Percentiles rank a stretch among this genome's conserved stretches.
These are phyloP conservation scores for Nycteola revayana DNA, from an alignment of 2,888 invertebrate genomes.

Conservation along the genomic window DNA sequence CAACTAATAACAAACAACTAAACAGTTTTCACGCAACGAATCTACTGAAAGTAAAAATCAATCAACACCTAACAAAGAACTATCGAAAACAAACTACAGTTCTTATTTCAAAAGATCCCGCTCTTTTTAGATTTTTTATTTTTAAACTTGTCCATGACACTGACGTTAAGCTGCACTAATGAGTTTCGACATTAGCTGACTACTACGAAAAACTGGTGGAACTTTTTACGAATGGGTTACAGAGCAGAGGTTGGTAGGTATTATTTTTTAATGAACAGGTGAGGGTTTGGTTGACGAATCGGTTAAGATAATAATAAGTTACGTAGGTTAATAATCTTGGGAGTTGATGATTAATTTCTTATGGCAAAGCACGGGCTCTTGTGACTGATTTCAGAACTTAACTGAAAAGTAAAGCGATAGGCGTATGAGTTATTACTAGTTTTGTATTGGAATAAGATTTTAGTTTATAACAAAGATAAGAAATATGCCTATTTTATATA, in stretches of 20 bases:
- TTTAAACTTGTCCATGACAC: conserved; percentile 77
- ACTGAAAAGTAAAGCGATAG: too few species aligned
- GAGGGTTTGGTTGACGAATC: conserved; percentile 31
- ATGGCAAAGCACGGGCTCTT: too few species aligned
- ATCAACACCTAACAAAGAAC: conserved; percentile 52
- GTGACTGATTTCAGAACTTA: too few species aligned
- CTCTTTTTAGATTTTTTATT: conserved; percentile 60
- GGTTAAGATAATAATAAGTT: conserved; percentile 27
- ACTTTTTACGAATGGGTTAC: conserved; percentile 68
- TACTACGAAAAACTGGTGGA: conserved; percentile 53
- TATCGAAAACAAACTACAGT: conserved; percentile 60
- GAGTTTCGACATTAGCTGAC: conserved; percentile 77
- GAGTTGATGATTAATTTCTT: too few species aligned
- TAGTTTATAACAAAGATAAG: too few species aligned
- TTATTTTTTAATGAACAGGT: conserved; percentile 34
- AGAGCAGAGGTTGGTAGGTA: conserved; percentile 30
- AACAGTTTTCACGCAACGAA: too few species aligned
- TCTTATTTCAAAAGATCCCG: conserved; percentile 66
- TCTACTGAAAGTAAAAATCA: conserved; percentile 60
- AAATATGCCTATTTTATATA: too few species aligned
- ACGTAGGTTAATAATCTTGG: conserved; percentile 7
- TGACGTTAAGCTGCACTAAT: conserved; percentile 76
- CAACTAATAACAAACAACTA: conserved; percentile 23
- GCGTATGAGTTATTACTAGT: too few species aligned
- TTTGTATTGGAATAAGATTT: too few species aligned